Percentiles rank a stretch among this genome's conserved stretches.
Evolutionary conservation across 2,888 invertebrate genomes (phyloP).

Genomic region (Drosophila neotestacea): DNA sequence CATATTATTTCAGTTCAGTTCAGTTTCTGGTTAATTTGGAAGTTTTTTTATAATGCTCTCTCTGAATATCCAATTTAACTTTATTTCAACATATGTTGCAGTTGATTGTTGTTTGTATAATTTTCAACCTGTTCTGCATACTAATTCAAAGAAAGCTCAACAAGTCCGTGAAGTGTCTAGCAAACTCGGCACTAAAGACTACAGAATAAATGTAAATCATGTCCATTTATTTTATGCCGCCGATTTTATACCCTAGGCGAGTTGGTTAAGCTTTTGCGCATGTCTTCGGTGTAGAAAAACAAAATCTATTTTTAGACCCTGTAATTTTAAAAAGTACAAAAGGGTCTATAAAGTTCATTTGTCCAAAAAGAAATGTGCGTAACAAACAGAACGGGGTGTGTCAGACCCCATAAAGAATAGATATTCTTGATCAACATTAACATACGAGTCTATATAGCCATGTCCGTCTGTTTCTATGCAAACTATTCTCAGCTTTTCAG

Average conservation of each 20-base stretch:
- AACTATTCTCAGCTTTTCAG: too few species aligned
- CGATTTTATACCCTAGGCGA: neutral
- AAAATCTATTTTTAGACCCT: too few species aligned
- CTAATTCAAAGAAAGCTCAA: conserved; percentile 52
- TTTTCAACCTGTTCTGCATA: conserved; percentile 71
- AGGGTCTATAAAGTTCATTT: too few species aligned
- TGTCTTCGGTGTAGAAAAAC: too few species aligned
- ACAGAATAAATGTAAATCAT: conserved; percentile 1
- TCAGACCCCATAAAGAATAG: too few species aligned
- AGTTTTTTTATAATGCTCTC: conserved; percentile 13
- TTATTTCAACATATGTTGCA: conserved; percentile 42
- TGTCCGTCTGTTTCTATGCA: too few species aligned
- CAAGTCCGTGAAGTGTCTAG: conserved; percentile 1
- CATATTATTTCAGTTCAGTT: conserved; percentile 6
- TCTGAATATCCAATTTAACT: conserved; percentile 58
- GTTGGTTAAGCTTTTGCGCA: neutral
- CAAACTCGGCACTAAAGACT: neutral
- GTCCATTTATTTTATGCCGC: neutral
- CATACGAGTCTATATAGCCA: too few species aligned
- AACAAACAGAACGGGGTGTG: too few species aligned
- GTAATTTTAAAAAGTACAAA: too few species aligned
- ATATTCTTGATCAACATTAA: too few species aligned
- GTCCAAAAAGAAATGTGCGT: too few species aligned
- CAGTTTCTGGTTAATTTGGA: conserved; percentile 23
- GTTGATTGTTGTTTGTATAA: conserved; percentile 34